These are phyloP conservation scores for Holacanthella duospinosa DNA, from an alignment of 2,888 invertebrate genomes.

Conservation along the genomic window DNA sequence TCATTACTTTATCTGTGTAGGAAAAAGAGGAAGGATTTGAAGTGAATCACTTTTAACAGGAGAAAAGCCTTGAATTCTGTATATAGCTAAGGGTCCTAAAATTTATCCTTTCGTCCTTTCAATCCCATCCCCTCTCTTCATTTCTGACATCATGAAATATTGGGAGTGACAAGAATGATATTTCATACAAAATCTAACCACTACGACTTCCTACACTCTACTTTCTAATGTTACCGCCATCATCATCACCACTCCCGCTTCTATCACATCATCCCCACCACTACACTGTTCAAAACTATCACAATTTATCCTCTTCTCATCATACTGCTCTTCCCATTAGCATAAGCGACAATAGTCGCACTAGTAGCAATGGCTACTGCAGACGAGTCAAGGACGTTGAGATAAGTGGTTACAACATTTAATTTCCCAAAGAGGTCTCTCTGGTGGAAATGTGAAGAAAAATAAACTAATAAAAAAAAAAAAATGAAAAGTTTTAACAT, in stretches of 20 bases:
- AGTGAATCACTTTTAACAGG: background rate
- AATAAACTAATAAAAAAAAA: too few relatives aligned
- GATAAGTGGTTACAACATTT: background rate
- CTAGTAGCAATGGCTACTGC: too few relatives aligned
- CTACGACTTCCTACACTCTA: conserved; percentile 8
- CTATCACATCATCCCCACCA: background rate
- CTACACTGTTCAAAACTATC: background rate
- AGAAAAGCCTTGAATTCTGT: too few relatives aligned
- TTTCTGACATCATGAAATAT: conserved; percentile 19
- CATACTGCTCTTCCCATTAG: too few relatives aligned
- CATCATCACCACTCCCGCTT: background rate
- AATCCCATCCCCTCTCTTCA: background rate
- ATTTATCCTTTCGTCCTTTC: background rate
- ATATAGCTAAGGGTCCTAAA: too few relatives aligned
- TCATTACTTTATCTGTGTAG: conserved; percentile 5
- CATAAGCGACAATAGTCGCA: too few relatives aligned
- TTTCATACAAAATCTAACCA: conserved; percentile 14
- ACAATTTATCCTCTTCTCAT: too few relatives aligned
- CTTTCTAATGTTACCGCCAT: conserved; percentile 1
- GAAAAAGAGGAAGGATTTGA: conserved; percentile 1
- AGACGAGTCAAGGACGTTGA: too few relatives aligned
- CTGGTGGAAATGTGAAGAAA: too few relatives aligned
- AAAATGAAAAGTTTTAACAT: too few relatives aligned
- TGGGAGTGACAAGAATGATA: conserved; percentile 17
- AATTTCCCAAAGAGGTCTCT: background rate